Percentiles rank a stretch among this genome's conserved stretches.
These are phyloP conservation scores for Tethea ocularis DNA, from an alignment of 2,888 invertebrate species.

Conservation along the genomic window DNA sequence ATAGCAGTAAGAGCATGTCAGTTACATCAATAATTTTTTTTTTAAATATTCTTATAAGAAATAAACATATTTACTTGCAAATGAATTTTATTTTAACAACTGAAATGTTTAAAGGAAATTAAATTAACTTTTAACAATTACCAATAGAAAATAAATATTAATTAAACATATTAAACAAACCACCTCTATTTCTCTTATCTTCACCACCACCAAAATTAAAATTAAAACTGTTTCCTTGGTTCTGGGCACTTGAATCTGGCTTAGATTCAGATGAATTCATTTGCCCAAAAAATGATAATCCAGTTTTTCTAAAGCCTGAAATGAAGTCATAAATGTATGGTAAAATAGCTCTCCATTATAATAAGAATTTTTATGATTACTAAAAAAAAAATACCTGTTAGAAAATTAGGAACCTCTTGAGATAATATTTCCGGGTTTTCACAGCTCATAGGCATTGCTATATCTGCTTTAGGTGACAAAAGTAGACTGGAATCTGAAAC, in stretches of 20 bases:
- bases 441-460: conserved; percentile 36
- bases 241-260: conserved; percentile 40
- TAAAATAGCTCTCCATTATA: background rate
- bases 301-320: conserved; percentile 66
- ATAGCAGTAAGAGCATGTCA: conserved; percentile 97
- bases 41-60: conserved; percentile 10
- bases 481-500: conserved; percentile 68
- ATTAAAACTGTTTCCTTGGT: conserved; percentile 54
- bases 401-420: conserved; percentile 68
- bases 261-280: conserved; percentile 38
- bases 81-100: conserved; percentile 14
- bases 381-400: conserved; percentile 52
- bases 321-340: conserved; percentile 3
- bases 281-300: conserved; percentile 64
- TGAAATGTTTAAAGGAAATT: conserved; percentile 12
- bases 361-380: background rate
- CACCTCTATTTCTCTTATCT: conserved; percentile 60
- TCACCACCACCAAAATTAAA: conserved; percentile 69
- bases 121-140: conserved; percentile 11
- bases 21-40: conserved; percentile 85
- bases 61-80: conserved; percentile 24
- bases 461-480: conserved; percentile 70
- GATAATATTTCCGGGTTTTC: conserved; percentile 49
- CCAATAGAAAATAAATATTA: conserved; percentile 31
- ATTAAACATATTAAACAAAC: conserved; percentile 71